Percentiles rank a stretch among this genome's conserved stretches.
phyloP scores from a whole-genome alignment of 2,888 invertebrate species.

The Heliconius erato region DNA sequence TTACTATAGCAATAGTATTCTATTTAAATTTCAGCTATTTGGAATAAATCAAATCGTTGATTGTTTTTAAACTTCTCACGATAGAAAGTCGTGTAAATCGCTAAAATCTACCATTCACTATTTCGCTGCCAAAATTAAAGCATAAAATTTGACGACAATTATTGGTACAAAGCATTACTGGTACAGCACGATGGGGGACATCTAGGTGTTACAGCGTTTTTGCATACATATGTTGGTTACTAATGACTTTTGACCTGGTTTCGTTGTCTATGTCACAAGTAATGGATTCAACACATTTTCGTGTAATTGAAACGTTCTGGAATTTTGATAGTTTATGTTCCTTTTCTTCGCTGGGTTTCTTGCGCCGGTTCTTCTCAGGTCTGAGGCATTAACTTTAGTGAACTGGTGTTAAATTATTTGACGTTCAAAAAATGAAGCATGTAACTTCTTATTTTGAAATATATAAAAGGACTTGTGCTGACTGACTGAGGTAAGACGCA shows the following conservation, averaged over 20 bases:
- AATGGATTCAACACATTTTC: slow-evolving; percentile 1
- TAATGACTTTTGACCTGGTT: slow-evolving; percentile 7
- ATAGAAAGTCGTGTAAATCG: background rate
- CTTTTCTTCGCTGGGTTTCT: background rate
- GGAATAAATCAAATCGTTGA: too few relatives aligned
- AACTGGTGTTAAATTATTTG: too few relatives aligned
- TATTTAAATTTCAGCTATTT: too few relatives aligned
- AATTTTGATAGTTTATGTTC: background rate
- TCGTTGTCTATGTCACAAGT: background rate
- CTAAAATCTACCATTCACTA: background rate
- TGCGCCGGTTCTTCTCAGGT: too few relatives aligned
- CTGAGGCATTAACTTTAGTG: too few relatives aligned
- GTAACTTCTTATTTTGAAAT: too few relatives aligned
- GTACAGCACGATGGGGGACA: background rate
- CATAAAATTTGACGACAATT: slow-evolving; percentile 5
- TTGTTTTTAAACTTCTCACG: background rate
- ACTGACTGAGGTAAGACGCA: too few relatives aligned
- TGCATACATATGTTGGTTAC: background rate
- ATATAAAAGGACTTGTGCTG: too few relatives aligned
- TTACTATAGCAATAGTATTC: too few relatives aligned
- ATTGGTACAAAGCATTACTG: background rate
- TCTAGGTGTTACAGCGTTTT: background rate
- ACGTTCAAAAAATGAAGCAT: too few relatives aligned
- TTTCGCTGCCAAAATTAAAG: background rate
- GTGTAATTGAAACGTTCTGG: background rate